phyloP scores from a whole-genome alignment of 2,113 vertebrate species.

The Odontesthes bonariensis region DNA sequence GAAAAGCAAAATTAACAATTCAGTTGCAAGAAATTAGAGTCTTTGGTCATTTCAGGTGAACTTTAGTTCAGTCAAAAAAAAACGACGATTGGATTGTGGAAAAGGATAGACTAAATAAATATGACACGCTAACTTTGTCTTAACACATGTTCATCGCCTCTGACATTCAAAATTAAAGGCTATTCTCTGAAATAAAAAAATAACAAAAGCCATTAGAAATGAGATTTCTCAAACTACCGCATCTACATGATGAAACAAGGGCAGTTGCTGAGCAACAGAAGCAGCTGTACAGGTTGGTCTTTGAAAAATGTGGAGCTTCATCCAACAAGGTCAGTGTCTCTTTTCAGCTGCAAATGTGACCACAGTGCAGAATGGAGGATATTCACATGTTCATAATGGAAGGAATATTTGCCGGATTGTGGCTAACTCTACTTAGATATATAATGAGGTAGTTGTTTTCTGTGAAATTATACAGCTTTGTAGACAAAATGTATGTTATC shows the following conservation, averaged over 20 bases:
- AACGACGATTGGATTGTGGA: neutral
- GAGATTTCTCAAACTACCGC: conserved; percentile 10
- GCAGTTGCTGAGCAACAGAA: conserved; percentile 68
- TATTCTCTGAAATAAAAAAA: neutral
- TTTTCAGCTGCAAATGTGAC: conserved; percentile 54
- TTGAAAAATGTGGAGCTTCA: conserved; percentile 46
- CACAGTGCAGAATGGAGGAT: conserved; percentile 33
- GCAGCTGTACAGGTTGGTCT: conserved; percentile 34
- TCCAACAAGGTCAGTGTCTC: conserved; percentile 54
- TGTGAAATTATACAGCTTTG: neutral
- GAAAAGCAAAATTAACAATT: no score
- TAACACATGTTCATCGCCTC: neutral
- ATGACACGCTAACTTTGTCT: neutral
- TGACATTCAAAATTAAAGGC: conserved; percentile 21
- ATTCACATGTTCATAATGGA: conserved; percentile 16
- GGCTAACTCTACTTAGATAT: conserved; percentile 12
- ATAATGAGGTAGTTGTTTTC: neutral
- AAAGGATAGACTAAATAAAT: neutral
- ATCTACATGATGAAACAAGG: conserved; percentile 32
- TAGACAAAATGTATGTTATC: neutral
- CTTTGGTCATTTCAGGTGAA: neutral
- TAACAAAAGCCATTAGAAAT: neutral
- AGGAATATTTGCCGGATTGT: conserved; percentile 16
- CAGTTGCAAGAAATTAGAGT: neutral
- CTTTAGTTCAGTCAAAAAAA: neutral